phyloP scores from a whole-genome alignment of 2,888 invertebrate species.

The Ptychoptera contaminata region DNA sequence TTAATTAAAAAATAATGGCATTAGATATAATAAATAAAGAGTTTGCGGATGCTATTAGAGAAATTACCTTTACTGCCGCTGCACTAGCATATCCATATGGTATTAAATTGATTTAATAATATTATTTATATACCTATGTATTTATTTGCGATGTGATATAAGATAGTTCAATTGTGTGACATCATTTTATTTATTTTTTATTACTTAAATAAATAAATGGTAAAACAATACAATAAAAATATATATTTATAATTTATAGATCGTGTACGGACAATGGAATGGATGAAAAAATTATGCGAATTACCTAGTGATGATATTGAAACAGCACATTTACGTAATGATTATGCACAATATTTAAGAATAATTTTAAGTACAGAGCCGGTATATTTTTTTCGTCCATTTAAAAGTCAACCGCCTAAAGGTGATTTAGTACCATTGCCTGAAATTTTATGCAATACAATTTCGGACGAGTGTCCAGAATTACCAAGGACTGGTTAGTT shows the following conservation, averaged over 20 bases:
- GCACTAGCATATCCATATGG: too few species aligned
- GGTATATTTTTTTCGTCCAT: constrained; percentile 30
- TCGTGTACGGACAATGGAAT: constrained; percentile 36
- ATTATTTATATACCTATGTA: too few species aligned
- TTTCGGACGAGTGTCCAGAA: constrained; percentile 24
- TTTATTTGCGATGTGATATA: too few species aligned
- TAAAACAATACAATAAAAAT: too few species aligned
- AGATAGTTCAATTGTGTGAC: too few species aligned
- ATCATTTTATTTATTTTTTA: too few species aligned
- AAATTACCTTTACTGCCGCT: too few species aligned
- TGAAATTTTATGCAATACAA: constrained; percentile 32
- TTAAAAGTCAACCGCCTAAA: constrained; percentile 31
- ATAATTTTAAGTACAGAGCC: constrained; percentile 33
- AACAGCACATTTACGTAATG: constrained; percentile 32
- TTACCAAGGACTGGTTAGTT: constrained; percentile 30
- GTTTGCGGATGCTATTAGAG: too few species aligned
- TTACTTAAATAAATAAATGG: too few species aligned
- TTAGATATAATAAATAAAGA: too few species aligned
- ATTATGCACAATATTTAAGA: constrained; percentile 35
- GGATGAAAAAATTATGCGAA: constrained; percentile 33
- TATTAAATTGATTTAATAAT: too few species aligned
- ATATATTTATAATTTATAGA: constrained; percentile 19
- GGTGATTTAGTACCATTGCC: constrained; percentile 28
- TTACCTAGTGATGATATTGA: constrained; percentile 32
- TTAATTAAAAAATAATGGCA: too few species aligned